phyloP scores from a whole-genome alignment of 2,888 invertebrate genomes.

The Parasteatoda lunata region DNA sequence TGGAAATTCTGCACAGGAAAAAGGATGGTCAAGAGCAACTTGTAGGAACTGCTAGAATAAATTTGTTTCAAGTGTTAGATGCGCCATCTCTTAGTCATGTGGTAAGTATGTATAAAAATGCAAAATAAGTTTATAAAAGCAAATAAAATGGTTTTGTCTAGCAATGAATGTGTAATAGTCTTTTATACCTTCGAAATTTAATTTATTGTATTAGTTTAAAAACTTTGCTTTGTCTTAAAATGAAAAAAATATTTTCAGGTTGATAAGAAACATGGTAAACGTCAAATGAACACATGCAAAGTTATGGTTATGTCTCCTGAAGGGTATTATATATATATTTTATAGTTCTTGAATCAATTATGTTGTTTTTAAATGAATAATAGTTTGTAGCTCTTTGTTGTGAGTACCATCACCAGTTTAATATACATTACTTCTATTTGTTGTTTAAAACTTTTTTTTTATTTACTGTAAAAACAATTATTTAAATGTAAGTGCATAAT shows the following conservation, averaged over 20 bases:
- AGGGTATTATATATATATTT: slow-evolving; percentile 29
- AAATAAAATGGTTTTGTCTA: too few relatives aligned
- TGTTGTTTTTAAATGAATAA: neutral
- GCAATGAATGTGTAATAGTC: too few relatives aligned
- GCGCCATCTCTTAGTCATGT: slow-evolving; percentile 38
- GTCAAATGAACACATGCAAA: slow-evolving; percentile 60
- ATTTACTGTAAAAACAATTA: too few relatives aligned
- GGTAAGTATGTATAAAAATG: slow-evolving; percentile 9
- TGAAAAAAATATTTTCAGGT: slow-evolving; percentile 35
- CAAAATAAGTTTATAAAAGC: too few relatives aligned
- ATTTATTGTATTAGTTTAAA: neutral
- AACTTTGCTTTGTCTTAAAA: neutral
- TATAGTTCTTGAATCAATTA: neutral
- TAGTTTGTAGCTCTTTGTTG: too few relatives aligned
- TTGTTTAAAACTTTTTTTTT: too few relatives aligned
- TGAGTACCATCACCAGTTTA: too few relatives aligned
- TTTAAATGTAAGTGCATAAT: too few relatives aligned
- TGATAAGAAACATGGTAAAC: slow-evolving; percentile 59
- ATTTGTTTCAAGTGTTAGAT: slow-evolving; percentile 62
- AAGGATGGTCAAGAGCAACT: slow-evolving; percentile 59
- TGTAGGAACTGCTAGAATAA: slow-evolving; percentile 62
- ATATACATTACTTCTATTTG: too few relatives aligned
- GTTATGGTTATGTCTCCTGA: slow-evolving; percentile 64
- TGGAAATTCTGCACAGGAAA: slow-evolving; percentile 69
- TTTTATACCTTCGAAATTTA: neutral